Evolutionary conservation across 1,140 invertebrate species (phyloP), one percentile per base, ranked within the genome.

Genomic region (Triops longicaudatus): DNA sequence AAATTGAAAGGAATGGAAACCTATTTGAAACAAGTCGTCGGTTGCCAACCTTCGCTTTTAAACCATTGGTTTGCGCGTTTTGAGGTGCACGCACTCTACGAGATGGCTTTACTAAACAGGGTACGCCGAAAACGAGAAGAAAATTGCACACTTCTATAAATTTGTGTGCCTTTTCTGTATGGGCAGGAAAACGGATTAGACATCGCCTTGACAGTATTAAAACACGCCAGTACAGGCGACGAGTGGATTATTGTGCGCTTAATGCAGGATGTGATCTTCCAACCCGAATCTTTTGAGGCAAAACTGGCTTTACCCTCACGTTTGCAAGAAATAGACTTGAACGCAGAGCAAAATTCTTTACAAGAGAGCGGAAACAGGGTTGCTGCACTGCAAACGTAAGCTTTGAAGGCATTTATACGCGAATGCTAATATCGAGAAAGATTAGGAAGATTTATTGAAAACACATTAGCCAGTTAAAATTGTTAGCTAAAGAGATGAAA

Each of bases 21-120:
- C 22, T 72, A 77, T 42, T 75, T 73, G 72, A 14, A 72, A 27
- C 6, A 72, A 77, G 7, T 37, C 5, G 22, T 26, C 17, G 4
- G 26, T 6, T 27, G 26, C 28, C 41, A 28, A 22, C 6, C 42
- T 11, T 10, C 37, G 17, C 63, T 75, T 3, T 75, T 31, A 17
- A 43, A 43, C 26, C 73, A 78, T 41, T 78, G 78, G 78, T 78
- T 78, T 31, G 75, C 28, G 2, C 73, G 78, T 28, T 78, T 74
- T 73, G 78, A 78, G 26, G 17, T 76, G 22, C 75, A 76, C 26
- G 41, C 73, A 31, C 37, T 78, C n/a, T 73, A 71, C 14, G 42
- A 75, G 10, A 73, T 50, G 11, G 17, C 74, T 6, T 63, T 26
- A 22, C 1, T 74, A 74, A 44, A 10, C 17, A 74, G 10, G 12